Conservation (phyloP, 2,797 vertebrate species). For the Argentina silus region DNA sequence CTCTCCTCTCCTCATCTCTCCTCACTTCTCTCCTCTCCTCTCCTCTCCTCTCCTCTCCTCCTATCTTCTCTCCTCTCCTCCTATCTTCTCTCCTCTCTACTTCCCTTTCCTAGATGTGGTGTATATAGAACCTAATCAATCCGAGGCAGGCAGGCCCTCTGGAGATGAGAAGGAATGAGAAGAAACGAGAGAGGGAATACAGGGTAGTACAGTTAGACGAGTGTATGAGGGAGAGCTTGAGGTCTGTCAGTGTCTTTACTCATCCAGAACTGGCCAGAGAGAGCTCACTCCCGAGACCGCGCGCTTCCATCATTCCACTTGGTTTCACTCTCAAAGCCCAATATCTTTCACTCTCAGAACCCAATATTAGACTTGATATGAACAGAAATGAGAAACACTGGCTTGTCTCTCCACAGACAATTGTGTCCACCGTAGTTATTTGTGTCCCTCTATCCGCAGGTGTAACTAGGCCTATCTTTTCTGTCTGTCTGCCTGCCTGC, state of each 20-base stretch:
- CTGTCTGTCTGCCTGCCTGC: background rate
- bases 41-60: background rate
- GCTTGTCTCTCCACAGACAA: conserved; percentile 57
- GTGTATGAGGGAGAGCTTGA: background rate
- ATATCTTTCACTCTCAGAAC: conserved; percentile 63
- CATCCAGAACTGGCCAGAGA: conserved; percentile 47
- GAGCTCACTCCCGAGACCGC: background rate
- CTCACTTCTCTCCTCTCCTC: no score
- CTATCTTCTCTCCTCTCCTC: background rate
- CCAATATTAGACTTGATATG: conserved; percentile 48
- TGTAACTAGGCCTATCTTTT: conserved; percentile 38
- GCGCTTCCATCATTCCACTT: conserved; percentile 60
- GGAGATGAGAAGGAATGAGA: conserved; percentile 22
- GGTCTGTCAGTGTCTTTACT: conserved; percentile 48
- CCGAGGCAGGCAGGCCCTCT: no score
- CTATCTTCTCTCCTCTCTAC: background rate
- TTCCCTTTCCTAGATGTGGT: no score
- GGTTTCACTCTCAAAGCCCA: conserved; percentile 60
- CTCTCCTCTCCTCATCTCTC: background rate
- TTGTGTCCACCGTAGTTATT: conserved; percentile 58
- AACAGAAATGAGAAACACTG: conserved; percentile 60
- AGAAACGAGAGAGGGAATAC: background rate
- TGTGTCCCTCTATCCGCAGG: conserved; percentile 43
- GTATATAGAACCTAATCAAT: no score
- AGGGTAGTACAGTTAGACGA: background rate